Base-by-base conservation (phyloP, 2,797 vertebrate genomes). In the Falco columbarius region DNA sequence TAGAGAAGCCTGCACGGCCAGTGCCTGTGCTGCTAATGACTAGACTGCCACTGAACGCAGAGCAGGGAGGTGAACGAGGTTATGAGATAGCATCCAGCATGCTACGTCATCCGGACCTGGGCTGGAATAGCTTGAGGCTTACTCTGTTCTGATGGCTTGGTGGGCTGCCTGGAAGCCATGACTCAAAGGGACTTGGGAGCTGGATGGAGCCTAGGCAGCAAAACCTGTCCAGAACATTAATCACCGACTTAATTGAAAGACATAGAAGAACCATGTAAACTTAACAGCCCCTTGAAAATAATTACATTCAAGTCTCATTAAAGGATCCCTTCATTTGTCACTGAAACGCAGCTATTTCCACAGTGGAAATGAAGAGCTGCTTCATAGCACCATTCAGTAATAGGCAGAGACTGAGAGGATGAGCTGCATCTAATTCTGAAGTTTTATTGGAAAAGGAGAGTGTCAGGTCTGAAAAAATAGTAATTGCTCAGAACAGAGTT, bases 251-350 rank as follows among this genome's bases (percentile, higher is more conserved):
- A 89, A 93, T 18, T 73, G 47, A 84, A 89, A 93, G 70, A 47
- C 73, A 72, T 55, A 66, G 73, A 81, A 93, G 62, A 90, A 38
- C 51, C 62, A 46, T 11, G 71, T 72, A 90, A 93, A 94, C 65
- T 84, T 95, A 90, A 89, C 58, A 72, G 83, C 40, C 66, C 38
- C 63, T 46, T 84, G 52, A 95, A 95, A 89, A 91, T 84, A 96
- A 94, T 83, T 90, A 68, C 72, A 81, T 79, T 75, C 55, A 73
- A 77, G 79, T 66, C 76, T 95, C 62, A 73, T 86, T 93, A 94
- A 71, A 91, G 52, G 66, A 91, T 83, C 51, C 63, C 73, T 66
- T 88, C 46, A 84, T 91, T 86, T 91, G 67, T 81, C 73, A 72
- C 82, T 68, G 73, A 86, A 96, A 93, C 40, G 66, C 91, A 94